Conservation (phyloP, 2,888 invertebrate genomes). For the Napeogenes inachia region DNA sequence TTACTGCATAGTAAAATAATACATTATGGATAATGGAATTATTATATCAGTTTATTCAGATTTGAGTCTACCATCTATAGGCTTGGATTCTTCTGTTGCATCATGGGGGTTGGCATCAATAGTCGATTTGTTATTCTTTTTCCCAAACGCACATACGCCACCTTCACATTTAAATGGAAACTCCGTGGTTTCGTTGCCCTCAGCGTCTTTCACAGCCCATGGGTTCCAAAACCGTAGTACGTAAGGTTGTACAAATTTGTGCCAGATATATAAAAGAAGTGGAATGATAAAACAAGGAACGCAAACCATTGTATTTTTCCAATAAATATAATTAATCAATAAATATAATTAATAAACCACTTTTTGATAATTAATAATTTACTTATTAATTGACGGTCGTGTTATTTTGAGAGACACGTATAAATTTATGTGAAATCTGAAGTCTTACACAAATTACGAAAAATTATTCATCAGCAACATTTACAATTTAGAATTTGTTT, state of each 20-base stretch:
- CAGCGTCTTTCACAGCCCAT: slow-evolving; percentile 81
- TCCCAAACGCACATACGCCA: slow-evolving; percentile 68
- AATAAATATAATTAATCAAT: not conserved
- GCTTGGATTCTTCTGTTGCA: slow-evolving; percentile 20
- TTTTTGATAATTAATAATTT: no score
- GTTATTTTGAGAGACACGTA: not conserved
- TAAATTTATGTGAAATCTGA: not conserved
- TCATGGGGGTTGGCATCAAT: slow-evolving; percentile 34
- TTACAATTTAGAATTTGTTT: no score
- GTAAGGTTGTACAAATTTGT: slow-evolving; percentile 89
- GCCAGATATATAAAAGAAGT: slow-evolving; percentile 88
- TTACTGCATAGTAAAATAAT: not conserved
- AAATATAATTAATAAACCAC: no score
- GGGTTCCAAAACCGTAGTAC: slow-evolving; percentile 89
- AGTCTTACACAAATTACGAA: no score
- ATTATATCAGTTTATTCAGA: slow-evolving; percentile 36
- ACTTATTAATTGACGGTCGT: no score
- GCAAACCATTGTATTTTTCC: slow-evolving; percentile 82
- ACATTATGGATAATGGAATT: not conserved
- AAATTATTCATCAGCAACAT: no score
- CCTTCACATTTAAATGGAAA: slow-evolving; percentile 80
- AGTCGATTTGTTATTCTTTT: slow-evolving; percentile 40
- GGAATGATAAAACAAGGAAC: slow-evolving; percentile 92
- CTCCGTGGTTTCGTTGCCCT: slow-evolving; percentile 76
- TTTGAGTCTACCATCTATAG: slow-evolving; percentile 38